A percentile compares a stretch with the other conserved stretches of the same genome.
Evolutionary conservation across 2,888 invertebrate genomes (phyloP).

Genomic region (Subacronicta megacephala): DNA sequence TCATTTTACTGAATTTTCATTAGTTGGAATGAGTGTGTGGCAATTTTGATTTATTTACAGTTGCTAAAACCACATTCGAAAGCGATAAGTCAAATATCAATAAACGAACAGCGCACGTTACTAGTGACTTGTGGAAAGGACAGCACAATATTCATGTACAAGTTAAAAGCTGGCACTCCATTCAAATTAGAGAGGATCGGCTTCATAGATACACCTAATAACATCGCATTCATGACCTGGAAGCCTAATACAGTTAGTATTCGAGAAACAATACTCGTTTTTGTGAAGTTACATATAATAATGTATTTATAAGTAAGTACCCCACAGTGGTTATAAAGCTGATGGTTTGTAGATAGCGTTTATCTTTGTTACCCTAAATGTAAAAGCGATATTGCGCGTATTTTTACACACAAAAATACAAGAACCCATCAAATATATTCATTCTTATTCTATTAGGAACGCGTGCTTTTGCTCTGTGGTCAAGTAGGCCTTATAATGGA

Average conservation of each 20-base stretch:
- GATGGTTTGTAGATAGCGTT: too few relatives aligned
- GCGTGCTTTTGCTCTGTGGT: constrained; percentile 78
- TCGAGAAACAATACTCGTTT: neutral
- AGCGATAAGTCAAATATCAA: constrained; percentile 90
- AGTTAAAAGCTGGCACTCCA: constrained; percentile 77
- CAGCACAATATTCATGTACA: constrained; percentile 92
- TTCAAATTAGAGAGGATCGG: constrained; percentile 91
- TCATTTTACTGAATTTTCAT: too few relatives aligned
- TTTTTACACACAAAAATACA: too few relatives aligned
- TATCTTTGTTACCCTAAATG: too few relatives aligned
- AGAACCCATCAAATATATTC: too few relatives aligned
- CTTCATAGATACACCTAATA: constrained; percentile 91
- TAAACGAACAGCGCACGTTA: constrained; percentile 89
- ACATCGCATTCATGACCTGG: constrained; percentile 92
- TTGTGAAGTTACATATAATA: too few relatives aligned
- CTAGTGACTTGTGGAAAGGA: constrained; percentile 92
- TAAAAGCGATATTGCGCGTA: too few relatives aligned
- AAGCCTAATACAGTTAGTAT: constrained; percentile 85
- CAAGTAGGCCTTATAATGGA: constrained; percentile 83
- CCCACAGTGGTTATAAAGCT: too few relatives aligned
- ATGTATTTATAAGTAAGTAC: too few relatives aligned
- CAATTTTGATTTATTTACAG: constrained; percentile 63
- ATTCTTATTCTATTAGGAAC: constrained; percentile 67
- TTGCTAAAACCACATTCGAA: constrained; percentile 92
- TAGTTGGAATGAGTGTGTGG: too few relatives aligned